These are phyloP conservation scores for Rhopalosiphum maidis DNA, from an alignment of 1,140 invertebrate species.

Conservation along the genomic window DNA sequence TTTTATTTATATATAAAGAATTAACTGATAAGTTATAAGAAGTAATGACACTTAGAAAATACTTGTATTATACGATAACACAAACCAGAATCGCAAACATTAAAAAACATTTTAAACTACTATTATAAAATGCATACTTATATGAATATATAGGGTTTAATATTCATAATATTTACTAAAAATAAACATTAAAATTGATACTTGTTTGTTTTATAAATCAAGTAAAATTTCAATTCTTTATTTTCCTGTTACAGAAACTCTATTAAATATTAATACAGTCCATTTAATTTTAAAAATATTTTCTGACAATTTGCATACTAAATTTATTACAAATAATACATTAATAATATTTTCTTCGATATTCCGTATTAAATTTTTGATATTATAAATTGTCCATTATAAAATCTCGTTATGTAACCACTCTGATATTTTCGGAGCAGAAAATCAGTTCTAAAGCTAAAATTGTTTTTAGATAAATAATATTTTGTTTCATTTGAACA, in stretches of 20 bases:
- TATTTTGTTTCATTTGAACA: background rate
- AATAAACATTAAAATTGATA: background rate
- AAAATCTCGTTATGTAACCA: background rate
- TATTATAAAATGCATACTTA: too few species aligned
- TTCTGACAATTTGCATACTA: background rate
- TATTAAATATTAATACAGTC: background rate
- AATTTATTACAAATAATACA: background rate
- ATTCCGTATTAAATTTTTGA: background rate
- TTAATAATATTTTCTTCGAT: background rate
- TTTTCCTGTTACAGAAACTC: background rate
- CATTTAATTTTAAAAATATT: background rate
- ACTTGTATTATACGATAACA: background rate
- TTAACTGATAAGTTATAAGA: background rate
- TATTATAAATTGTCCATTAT: background rate
- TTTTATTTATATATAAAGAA: background rate
- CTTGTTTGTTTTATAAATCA: background rate
- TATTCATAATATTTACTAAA: background rate
- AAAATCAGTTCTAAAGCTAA: background rate
- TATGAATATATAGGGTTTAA: too few species aligned
- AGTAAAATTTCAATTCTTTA: background rate
- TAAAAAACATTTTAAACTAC: too few species aligned
- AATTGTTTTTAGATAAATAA: background rate
- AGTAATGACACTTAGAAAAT: background rate
- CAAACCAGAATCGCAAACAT: too few species aligned
- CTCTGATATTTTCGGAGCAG: background rate